phyloP scores from a whole-genome alignment of 2,113 vertebrate species.

The Marcusenius ussheri region DNA sequence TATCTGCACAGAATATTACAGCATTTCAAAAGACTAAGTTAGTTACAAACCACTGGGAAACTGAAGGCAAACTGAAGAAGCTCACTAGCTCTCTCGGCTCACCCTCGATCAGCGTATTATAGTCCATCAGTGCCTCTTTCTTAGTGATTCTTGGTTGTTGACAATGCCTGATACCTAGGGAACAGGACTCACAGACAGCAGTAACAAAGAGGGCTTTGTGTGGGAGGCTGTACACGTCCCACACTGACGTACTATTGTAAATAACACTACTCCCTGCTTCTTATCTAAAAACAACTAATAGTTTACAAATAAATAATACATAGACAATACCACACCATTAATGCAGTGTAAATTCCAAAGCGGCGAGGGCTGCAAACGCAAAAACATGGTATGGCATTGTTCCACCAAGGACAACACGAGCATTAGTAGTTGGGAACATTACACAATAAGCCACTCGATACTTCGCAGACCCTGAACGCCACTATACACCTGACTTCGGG shows the following conservation, averaged over 20 bases:
- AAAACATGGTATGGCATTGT: neutral
- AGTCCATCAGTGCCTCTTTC: neutral
- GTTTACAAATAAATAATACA: neutral
- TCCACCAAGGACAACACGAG: neutral
- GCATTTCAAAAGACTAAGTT: constrained; percentile 20
- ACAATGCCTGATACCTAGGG: neutral
- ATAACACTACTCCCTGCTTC: neutral
- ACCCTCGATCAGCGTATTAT: neutral
- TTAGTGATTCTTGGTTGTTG: neutral
- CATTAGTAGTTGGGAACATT: neutral
- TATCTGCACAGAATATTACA: constrained; percentile 35
- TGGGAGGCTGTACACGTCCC: neutral
- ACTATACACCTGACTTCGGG: constrained; percentile 8
- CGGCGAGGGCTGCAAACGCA: neutral
- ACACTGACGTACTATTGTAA: neutral
- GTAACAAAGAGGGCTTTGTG: neutral
- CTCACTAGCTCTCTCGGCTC: neutral
- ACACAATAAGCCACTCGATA: neutral
- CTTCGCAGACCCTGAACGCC: neutral
- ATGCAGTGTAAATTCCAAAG: neutral
- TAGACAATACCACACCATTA: neutral
- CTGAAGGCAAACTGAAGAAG: neutral
- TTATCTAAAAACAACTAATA: neutral
- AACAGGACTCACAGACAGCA: neutral
- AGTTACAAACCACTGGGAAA: constrained; percentile 21